Evolutionary conservation across 2,113 vertebrate genomes (phyloP).

Genomic region (Cyphomyrus discorhynchus): DNA sequence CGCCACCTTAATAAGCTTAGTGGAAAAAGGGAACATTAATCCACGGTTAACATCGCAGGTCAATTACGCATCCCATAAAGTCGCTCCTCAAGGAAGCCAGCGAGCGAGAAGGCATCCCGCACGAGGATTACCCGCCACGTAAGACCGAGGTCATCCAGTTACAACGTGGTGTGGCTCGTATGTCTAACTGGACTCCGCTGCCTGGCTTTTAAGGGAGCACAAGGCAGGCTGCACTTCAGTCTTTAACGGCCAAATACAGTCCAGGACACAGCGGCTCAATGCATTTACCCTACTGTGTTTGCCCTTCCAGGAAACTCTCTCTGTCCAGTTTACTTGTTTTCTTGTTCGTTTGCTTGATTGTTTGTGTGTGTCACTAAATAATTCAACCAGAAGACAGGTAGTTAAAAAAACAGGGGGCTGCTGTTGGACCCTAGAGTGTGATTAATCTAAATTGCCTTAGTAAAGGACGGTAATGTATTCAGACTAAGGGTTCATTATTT

Average conservation of each 20-base stretch:
- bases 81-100: neutral
- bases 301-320: neutral
- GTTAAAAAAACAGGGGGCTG: neutral
- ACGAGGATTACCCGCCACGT: neutral
- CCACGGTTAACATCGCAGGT: neutral
- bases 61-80: neutral
- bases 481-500: neutral
- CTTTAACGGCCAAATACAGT: neutral
- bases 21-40: slow-evolving; percentile 9
- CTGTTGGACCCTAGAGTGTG: neutral
- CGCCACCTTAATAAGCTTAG: neutral
- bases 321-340: neutral
- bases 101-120: neutral
- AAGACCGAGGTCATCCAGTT: neutral
- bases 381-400: neutral
- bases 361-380: neutral
- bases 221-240: neutral
- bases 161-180: neutral
- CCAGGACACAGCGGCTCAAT: neutral
- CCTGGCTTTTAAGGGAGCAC: neutral
- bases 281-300: neutral
- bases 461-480: neutral
- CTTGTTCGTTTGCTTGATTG: neutral
- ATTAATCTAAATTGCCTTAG: neutral
- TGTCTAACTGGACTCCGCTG: neutral